phyloP scores from a whole-genome alignment of 2,113 vertebrate species.

The Setophaga coronata region DNA sequence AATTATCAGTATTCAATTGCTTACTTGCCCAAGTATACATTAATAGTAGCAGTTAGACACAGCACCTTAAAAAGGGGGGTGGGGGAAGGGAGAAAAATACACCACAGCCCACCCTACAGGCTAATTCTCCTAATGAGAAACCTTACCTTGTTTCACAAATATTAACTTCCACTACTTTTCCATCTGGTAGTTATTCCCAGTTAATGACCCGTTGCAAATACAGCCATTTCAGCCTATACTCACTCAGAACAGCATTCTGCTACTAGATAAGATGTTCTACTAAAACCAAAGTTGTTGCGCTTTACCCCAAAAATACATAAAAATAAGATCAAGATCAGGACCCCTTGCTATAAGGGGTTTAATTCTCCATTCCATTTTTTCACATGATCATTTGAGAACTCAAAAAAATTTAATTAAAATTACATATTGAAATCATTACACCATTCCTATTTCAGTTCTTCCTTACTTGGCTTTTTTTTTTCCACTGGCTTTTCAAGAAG shows the following conservation, averaged over 20 bases:
- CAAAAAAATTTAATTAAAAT: neutral
- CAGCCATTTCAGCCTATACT: neutral
- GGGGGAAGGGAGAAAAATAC: rapidly evolving
- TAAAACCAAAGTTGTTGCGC: neutral
- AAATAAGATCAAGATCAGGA: neutral
- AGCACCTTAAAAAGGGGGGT: neutral
- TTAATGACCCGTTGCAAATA: neutral
- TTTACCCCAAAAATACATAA: neutral
- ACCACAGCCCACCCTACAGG: neutral
- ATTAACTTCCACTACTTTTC: neutral
- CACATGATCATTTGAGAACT: neutral
- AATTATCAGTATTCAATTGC: neutral
- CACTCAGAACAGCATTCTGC: neutral
- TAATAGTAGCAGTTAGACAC: neutral
- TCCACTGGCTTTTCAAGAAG: neutral
- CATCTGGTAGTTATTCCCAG: neutral
- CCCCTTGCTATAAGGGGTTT: rapidly evolving
- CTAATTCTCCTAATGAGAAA: neutral
- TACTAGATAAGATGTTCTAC: neutral
- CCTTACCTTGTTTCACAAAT: neutral
- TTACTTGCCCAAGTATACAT: neutral
- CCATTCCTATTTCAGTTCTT: neutral
- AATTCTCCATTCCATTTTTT: neutral
- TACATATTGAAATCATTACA: neutral
- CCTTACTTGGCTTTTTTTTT: neutral